Evolutionary conservation across 2,797 vertebrate species (phyloP).

Genomic region (Enteromius treurensis): DNA sequence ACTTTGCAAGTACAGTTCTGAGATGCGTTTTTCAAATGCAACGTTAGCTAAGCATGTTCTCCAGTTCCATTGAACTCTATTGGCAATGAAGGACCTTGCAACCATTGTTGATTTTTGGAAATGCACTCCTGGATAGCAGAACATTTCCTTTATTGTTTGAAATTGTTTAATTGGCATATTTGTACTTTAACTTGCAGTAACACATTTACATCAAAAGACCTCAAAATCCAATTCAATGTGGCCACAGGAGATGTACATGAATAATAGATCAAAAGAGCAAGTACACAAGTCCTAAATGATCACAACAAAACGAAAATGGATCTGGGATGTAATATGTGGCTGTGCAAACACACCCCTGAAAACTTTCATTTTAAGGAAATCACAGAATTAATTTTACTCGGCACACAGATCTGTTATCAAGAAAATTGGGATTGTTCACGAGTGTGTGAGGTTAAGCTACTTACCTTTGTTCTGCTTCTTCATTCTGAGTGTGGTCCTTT

Average conservation of each 20-base stretch:
- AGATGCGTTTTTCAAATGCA: background rate
- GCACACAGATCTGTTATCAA: background rate
- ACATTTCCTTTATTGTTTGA: background rate
- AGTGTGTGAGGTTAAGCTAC: background rate
- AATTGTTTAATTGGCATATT: background rate
- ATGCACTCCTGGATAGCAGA: background rate
- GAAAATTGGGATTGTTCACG: background rate
- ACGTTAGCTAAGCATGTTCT: background rate
- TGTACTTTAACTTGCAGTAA: background rate
- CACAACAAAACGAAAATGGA: background rate
- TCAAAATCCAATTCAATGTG: background rate
- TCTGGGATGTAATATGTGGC: background rate
- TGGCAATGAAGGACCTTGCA: background rate
- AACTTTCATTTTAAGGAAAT: background rate
- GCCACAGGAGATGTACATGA: background rate
- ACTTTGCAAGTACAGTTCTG: background rate
- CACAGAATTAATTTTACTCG: no score
- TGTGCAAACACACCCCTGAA: background rate
- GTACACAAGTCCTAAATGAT: background rate
- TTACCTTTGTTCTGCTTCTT: constrained; percentile 87
- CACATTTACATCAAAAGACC: background rate
- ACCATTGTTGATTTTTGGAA: background rate
- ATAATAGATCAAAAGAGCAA: background rate
- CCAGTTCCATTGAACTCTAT: background rate
- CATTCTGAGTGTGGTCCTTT: constrained; percentile 84